Evolutionary conservation across 2,888 invertebrate genomes (phyloP).

Genomic region (Achlya flavicornis): DNA sequence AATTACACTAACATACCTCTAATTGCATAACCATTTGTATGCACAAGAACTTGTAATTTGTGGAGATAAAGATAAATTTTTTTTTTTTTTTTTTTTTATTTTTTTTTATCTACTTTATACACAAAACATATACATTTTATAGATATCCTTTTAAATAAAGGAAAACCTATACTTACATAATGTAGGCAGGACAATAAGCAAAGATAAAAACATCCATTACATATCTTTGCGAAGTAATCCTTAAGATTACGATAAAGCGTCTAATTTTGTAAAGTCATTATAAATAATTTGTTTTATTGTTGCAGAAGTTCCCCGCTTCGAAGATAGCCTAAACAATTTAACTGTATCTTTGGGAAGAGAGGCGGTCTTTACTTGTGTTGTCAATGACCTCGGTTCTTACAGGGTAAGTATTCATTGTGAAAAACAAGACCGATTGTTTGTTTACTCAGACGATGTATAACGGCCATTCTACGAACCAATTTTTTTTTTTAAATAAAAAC

Average conservation of each 20-base stretch:
- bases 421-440: constrained; percentile 24
- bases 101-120: too few species aligned
- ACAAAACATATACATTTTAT: too few species aligned
- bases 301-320: constrained; percentile 88
- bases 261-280: constrained; percentile 28
- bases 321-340: constrained; percentile 91
- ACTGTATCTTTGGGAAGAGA: constrained; percentile 92
- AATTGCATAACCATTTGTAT: too few species aligned
- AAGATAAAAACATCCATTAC: not conserved
- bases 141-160: not conserved
- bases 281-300: constrained; percentile 52
- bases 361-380: constrained; percentile 92
- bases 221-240: not conserved
- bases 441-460: constrained; percentile 23
- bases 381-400: constrained; percentile 90
- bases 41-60: too few species aligned
- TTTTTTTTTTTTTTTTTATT: too few species aligned
- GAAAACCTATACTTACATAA: not conserved
- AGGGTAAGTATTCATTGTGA: constrained; percentile 85
- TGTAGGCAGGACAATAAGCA: not conserved
- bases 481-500: too few species aligned
- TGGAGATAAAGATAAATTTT: too few species aligned
- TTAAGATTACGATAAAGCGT: constrained; percentile 8
- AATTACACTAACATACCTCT: too few species aligned
- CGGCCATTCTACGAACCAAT: too few species aligned